Percentiles rank a stretch among this genome's conserved stretches.
Conservation (phyloP, 2,888 invertebrate genomes). For the Andrena dorsata region DNA sequence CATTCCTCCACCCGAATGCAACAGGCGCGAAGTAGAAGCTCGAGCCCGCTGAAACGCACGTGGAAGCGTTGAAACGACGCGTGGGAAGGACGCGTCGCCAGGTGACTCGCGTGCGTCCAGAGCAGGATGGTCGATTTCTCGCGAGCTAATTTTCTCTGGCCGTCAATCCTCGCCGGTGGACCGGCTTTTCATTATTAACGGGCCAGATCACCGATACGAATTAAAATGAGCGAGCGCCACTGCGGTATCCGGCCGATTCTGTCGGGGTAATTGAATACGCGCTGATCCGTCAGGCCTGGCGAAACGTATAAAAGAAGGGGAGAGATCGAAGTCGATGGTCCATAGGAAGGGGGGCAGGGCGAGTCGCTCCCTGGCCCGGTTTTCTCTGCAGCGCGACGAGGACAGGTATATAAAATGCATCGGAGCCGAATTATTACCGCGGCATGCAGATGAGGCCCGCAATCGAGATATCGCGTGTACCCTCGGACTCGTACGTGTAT, state of each 20-base stretch:
- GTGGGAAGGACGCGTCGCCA: constrained; percentile 22
- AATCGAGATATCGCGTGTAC: constrained; percentile 75
- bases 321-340: constrained; percentile 5
- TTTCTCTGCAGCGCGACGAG: constrained; percentile 50
- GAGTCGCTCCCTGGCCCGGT: constrained; percentile 75
- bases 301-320: constrained; percentile 18
- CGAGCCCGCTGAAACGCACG: not conserved
- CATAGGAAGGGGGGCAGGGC: constrained; percentile 29
- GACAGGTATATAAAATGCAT: constrained; percentile 61
- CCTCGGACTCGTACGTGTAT: constrained; percentile 60
- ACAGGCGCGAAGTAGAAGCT: no score
- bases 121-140: not conserved
- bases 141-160: constrained; percentile 22
- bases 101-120: not conserved
- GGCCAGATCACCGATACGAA: constrained; percentile 59
- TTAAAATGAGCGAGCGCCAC: constrained; percentile 59
- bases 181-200: constrained; percentile 54
- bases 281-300: constrained; percentile 50
- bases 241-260: constrained; percentile 54
- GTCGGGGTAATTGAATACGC: constrained; percentile 68
- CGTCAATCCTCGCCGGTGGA: constrained; percentile 35
- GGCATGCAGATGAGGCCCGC: constrained; percentile 73
- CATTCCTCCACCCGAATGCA: no score
- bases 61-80: not conserved
- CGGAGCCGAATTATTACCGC: constrained; percentile 74